phyloP scores from a whole-genome alignment of 2,888 invertebrate species.

The Dolomedes plantarius region DNA sequence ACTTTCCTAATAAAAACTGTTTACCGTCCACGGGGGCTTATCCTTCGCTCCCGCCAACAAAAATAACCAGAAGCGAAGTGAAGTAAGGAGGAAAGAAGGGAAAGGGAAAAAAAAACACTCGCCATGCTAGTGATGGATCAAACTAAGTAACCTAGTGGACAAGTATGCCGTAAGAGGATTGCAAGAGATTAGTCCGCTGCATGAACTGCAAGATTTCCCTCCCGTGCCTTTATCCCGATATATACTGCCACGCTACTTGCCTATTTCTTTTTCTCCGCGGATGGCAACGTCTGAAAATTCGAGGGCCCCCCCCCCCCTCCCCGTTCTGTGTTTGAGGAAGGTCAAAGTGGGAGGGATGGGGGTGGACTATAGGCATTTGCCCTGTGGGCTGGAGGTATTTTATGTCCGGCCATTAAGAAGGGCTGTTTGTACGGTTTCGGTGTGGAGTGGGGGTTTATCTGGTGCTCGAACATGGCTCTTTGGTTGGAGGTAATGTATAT shows the following conservation, averaged over 20 bases:
- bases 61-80: slow-evolving; percentile 16
- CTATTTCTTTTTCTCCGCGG: background rate
- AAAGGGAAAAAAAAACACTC: background rate
- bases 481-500: background rate
- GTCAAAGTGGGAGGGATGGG: too few species aligned
- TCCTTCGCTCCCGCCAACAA: slow-evolving; percentile 18
- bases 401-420: background rate
- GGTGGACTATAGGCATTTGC: slow-evolving; percentile 7
- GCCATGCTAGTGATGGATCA: slow-evolving; percentile 26
- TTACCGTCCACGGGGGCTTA: slow-evolving; percentile 16
- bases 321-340: background rate
- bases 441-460: slow-evolving; percentile 1
- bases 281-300: slow-evolving; percentile 24
- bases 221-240: slow-evolving; percentile 15
- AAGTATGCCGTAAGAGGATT: slow-evolving; percentile 54
- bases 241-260: slow-evolving; percentile 9
- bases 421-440: background rate
- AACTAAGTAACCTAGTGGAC: slow-evolving; percentile 54
- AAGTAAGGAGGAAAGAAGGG: background rate
- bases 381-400: background rate
- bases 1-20: slow-evolving; percentile 16
- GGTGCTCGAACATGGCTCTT: background rate
- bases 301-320: background rate
- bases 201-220: slow-evolving; percentile 34
- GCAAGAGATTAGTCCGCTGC: slow-evolving; percentile 37